A percentile compares a stretch with the other conserved stretches of the same genome.
phyloP scores from a whole-genome alignment of 2,113 vertebrate species.

The Emydura subglobosa region DNA sequence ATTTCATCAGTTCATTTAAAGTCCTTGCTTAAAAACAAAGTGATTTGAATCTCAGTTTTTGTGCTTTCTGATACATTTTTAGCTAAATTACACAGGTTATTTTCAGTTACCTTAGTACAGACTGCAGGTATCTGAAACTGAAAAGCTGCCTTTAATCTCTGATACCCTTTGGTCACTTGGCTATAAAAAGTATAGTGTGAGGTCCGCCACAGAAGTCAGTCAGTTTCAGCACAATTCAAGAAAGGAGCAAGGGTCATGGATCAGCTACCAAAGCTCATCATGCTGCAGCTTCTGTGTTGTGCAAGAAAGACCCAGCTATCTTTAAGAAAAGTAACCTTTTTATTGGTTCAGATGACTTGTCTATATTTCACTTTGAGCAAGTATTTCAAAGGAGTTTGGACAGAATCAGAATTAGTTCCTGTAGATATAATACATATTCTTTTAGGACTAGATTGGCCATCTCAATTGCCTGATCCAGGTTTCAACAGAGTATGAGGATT shows the following conservation, averaged over 20 bases:
- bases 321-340: slow-evolving; percentile 28
- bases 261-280: slow-evolving; percentile 22
- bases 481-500: slow-evolving; percentile 17
- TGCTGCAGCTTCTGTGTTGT: not conserved
- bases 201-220: slow-evolving; percentile 4
- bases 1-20: not conserved
- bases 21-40: not conserved
- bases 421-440: not conserved
- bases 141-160: slow-evolving; percentile 48
- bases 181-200: slow-evolving; percentile 14
- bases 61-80: slow-evolving; percentile 22
- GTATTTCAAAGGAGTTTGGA: not conserved
- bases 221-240: slow-evolving; percentile 1
- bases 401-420: not conserved
- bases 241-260: slow-evolving; percentile 26
- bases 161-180: not conserved
- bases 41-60: not conserved
- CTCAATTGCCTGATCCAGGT: not conserved
- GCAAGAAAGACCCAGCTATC: not conserved
- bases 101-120: slow-evolving; percentile 12
- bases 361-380: not conserved
- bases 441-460: not conserved
- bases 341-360: not conserved
- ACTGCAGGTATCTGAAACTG: not conserved
- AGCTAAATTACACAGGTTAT: not conserved